A percentile compares a stretch with the other conserved stretches of the same genome.
Conservation (phyloP, 2,888 invertebrate genomes). For the Zygothrica quintamaculata region DNA sequence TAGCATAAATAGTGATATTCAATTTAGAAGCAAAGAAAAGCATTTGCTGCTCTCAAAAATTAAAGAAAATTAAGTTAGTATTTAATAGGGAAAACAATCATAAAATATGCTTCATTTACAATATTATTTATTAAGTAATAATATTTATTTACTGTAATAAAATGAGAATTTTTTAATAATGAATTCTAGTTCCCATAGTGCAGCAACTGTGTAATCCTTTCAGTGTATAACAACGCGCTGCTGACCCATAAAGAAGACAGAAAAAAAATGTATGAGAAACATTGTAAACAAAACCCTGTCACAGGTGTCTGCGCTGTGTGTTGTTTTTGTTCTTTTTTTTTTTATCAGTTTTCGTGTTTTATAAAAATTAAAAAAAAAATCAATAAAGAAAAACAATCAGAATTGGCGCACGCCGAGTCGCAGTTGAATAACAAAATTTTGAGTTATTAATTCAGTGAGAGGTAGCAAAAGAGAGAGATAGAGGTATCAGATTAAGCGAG, state of each 20-base stretch:
- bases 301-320: conserved; percentile 47
- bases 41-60: no score
- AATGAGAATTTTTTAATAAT: no score
- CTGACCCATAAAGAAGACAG: conserved; percentile 55
- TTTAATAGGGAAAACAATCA: no score
- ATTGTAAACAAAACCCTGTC: conserved; percentile 57
- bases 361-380: conserved; percentile 39
- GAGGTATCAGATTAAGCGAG: conserved; percentile 17
- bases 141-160: no score
- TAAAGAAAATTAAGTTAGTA: no score
- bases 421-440: conserved; percentile 49
- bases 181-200: not conserved
- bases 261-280: conserved; percentile 32
- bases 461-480: conserved; percentile 17
- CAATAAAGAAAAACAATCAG: conserved; percentile 58
- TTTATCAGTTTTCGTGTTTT: conserved; percentile 26
- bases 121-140: no score
- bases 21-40: no score
- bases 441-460: conserved; percentile 53
- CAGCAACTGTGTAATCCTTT: conserved; percentile 35
- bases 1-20: no score
- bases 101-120: no score
- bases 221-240: conserved; percentile 19
- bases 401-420: conserved; percentile 58
- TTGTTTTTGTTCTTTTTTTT: conserved; percentile 15